These are phyloP conservation scores for Drosophila bocqueti DNA, from an alignment of 1,140 invertebrate species.

Conservation along the genomic window DNA sequence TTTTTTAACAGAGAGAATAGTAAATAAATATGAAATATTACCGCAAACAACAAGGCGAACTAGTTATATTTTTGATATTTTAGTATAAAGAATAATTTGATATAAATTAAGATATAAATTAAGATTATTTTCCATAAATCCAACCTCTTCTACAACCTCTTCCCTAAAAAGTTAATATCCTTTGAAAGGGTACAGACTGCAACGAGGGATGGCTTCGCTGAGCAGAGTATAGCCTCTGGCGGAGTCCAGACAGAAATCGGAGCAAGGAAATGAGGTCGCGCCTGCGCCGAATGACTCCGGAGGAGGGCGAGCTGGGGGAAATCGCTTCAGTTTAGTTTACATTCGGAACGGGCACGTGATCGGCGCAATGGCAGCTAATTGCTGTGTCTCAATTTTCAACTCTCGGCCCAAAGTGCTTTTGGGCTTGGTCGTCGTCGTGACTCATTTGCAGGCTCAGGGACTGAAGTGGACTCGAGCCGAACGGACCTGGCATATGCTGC, in stretches of 20 bases:
- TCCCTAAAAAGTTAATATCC: background rate
- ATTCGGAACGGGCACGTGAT: conserved; percentile 41
- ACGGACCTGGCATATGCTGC: conserved; percentile 55
- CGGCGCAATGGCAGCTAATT: conserved; percentile 64
- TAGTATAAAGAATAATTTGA: too few species aligned
- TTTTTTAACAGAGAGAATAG: too few species aligned
- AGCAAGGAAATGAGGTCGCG: conserved; percentile 61
- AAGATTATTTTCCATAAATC: too few species aligned
- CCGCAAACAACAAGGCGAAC: too few species aligned
- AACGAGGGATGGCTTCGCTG: background rate
- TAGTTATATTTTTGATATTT: too few species aligned
- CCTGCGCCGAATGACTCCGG: conserved; percentile 47
- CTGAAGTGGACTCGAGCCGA: conserved; percentile 20
- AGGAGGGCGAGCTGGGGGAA: conserved; percentile 2
- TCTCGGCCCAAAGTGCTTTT: conserved; percentile 34
- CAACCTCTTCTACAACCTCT: background rate
- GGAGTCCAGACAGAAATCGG: conserved; percentile 31
- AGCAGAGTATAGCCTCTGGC: conserved; percentile 13
- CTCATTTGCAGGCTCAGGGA: conserved; percentile 47
- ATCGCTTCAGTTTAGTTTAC: conserved; percentile 21
- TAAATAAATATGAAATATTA: too few species aligned
- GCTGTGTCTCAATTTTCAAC: conserved; percentile 66
- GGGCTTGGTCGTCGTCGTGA: conserved; percentile 56
- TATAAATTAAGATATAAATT: too few species aligned
- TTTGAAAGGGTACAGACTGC: conserved; percentile 3